Evolutionary conservation across 1,140 invertebrate genomes (phyloP).

Genomic region (Drosophila leontia): DNA sequence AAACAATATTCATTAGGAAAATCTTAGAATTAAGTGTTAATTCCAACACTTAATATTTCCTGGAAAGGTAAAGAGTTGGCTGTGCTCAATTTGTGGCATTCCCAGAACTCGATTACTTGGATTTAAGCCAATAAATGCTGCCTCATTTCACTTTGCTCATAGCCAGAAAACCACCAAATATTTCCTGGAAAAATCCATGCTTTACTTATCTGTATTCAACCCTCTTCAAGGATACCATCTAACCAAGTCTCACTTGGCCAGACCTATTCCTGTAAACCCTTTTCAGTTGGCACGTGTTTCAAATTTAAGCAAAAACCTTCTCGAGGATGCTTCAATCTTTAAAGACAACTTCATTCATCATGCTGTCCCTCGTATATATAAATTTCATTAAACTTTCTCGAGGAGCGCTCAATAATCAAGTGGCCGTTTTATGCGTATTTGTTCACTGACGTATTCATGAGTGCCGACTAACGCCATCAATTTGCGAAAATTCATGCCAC

Average conservation of each 20-base stretch:
- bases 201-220: neutral
- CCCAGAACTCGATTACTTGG: neutral
- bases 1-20: neutral
- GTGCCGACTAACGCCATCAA: constrained; percentile 69
- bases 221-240: constrained; percentile 23
- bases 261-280: constrained; percentile 25
- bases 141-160: neutral
- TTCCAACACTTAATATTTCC: neutral
- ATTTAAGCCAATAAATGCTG: constrained; percentile 1
- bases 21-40: neutral
- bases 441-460: constrained; percentile 76
- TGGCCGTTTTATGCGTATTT: constrained; percentile 70
- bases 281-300: constrained; percentile 53
- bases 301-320: constrained; percentile 11
- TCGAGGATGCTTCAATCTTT: constrained; percentile 20
- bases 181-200: constrained; percentile 6
- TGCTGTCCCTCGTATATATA: constrained; percentile 63
- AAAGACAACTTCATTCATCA: constrained; percentile 67
- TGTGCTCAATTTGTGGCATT: neutral
- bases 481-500: constrained; percentile 38
- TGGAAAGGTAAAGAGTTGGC: neutral
- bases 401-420: constrained; percentile 62
- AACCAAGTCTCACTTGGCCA: neutral
- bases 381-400: constrained; percentile 76
- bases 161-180: neutral